phyloP scores from a whole-genome alignment of 2,888 invertebrate species.

The Epiblema foenella region DNA sequence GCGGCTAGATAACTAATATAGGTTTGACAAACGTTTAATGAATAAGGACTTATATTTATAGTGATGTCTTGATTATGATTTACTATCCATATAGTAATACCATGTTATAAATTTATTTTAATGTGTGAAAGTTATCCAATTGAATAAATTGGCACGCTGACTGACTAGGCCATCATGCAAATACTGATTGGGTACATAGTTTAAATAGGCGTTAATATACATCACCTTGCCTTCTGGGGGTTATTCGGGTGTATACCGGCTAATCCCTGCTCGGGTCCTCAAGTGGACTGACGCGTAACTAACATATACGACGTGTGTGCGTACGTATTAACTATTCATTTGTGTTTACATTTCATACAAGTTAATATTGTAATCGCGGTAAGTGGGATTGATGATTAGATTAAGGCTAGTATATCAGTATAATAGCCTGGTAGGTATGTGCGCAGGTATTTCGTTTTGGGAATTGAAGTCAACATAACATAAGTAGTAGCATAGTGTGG shows the following conservation, averaged over 20 bases:
- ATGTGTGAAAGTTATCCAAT: no score
- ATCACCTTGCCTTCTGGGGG: constrained; percentile 22
- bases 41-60: no score
- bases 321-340: constrained; percentile 9
- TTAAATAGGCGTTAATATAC: constrained; percentile 32
- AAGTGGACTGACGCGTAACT: constrained; percentile 31
- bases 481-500: no score
- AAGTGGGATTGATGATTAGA: background rate
- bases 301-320: constrained; percentile 6
- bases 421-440: background rate
- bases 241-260: constrained; percentile 31
- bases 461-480: background rate
- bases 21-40: no score
- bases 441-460: background rate
- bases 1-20: no score
- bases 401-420: background rate
- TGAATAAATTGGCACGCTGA: background rate
- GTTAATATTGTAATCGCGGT: constrained; percentile 6
- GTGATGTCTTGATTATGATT: no score
- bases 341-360: constrained; percentile 8
- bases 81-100: no score
- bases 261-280: constrained; percentile 30
- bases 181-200: constrained; percentile 24
- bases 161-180: constrained; percentile 5
- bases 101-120: no score